These are phyloP conservation scores for Scaptomyza caliginosa DNA, from an alignment of 2,888 invertebrate species.

Conservation along the genomic window DNA sequence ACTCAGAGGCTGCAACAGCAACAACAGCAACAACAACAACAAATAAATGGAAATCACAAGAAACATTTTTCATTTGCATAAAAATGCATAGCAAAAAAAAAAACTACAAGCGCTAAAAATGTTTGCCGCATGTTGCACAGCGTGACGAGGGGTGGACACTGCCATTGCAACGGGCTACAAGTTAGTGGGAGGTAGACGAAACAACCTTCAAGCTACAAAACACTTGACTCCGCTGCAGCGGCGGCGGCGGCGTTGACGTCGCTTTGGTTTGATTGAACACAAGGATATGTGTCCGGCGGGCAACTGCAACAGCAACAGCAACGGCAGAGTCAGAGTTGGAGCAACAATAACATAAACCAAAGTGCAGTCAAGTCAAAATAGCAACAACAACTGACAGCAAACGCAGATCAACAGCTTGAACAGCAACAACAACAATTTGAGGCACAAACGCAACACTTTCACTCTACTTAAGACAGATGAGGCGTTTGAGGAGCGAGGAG, in stretches of 20 bases:
- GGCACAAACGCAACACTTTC: constrained; percentile 77
- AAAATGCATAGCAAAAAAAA: constrained; percentile 66
- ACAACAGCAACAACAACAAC: constrained; percentile 28
- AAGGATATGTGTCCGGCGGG: constrained; percentile 66
- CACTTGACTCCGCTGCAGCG: constrained; percentile 61
- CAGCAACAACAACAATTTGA: constrained; percentile 46
- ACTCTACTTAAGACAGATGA: constrained; percentile 76
- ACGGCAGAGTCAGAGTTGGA: constrained; percentile 15
- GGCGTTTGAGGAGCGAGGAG: constrained; percentile 60
- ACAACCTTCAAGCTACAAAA: constrained; percentile 78
- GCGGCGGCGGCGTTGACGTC: constrained; percentile 50
- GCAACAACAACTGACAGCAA: constrained; percentile 44
- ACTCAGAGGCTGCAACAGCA: constrained; percentile 40
- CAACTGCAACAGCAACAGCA: constrained; percentile 10
- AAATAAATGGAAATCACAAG: constrained; percentile 72
- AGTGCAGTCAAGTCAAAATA: constrained; percentile 56
- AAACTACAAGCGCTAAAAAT: constrained; percentile 76
- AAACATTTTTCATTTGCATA: constrained; percentile 80
- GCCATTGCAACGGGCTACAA: not conserved
- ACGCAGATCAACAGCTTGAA: constrained; percentile 45
- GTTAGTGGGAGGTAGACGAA: constrained; percentile 69
- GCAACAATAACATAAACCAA: constrained; percentile 53
- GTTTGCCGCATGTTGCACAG: constrained; percentile 73
- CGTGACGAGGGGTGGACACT: constrained; percentile 30
- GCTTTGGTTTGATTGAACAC: constrained; percentile 68